phyloP scores from a whole-genome alignment of 1,140 invertebrate genomes.

The Harpegnathos saltator region DNA sequence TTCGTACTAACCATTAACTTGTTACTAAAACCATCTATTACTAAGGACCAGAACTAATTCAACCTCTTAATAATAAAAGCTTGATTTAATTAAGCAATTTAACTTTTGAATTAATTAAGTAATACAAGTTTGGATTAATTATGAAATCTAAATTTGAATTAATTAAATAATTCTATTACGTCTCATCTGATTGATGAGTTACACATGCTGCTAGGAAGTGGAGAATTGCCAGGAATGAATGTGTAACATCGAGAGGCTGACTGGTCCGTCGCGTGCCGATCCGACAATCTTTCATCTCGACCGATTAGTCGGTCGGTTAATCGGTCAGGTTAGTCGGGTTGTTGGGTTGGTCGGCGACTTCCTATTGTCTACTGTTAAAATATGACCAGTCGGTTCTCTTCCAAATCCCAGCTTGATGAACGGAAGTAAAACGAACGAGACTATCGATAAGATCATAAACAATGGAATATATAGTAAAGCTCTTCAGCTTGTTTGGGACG shows the following conservation, averaged over 20 bases:
- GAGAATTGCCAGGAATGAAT: conserved; percentile 19
- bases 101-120: no score
- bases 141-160: no score
- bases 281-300: conserved; percentile 48
- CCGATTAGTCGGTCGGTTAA: not conserved
- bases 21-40: no score
- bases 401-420: conserved; percentile 31
- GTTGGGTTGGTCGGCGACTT: conserved; percentile 37
- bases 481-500: not conserved
- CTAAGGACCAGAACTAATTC: no score
- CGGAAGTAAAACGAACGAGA: conserved; percentile 31
- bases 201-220: not conserved
- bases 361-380: conserved; percentile 64
- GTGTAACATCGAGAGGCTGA: not conserved
- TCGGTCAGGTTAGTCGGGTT: not conserved
- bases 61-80: no score
- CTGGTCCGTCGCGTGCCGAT: conserved; percentile 7
- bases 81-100: no score
- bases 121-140: no score
- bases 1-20: no score
- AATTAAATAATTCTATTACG: no score
- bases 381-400: conserved; percentile 50
- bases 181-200: conserved; percentile 1
- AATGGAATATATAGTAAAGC: conserved; percentile 11
- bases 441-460: conserved; percentile 18